Evolutionary conservation across 1,140 invertebrate genomes (phyloP), one percentile per base, ranked within the genome.

Genomic region (Drosophila kanapiae): DNA sequence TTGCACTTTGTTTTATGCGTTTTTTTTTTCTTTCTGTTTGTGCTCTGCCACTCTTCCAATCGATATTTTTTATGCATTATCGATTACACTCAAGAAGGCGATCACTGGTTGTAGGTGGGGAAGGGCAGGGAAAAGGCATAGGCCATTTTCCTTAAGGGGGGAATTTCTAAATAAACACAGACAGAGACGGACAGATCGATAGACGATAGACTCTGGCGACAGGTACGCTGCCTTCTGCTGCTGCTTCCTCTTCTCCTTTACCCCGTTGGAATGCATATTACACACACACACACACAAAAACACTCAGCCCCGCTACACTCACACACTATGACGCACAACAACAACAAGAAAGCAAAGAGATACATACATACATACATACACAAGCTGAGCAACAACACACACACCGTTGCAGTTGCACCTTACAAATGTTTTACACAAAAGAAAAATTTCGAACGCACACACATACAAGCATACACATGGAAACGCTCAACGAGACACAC

Each of bases 231-330:
- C 54, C 16, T 11, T 9, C 16, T 18, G 42, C 42, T 45, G 37
- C 49, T 40, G 42, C 43, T 60, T 54, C 62, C 53, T 78, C 71
- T 76, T 70, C 53, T 40, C 61, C 63, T 80, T 84, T 84, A 90
- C 86, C 85, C 85, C 85, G 85, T 90, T 90, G 81, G 85, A 90
- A 90, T 90, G 86, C 85, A 90, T 81, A 88, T 84, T 84, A 88
- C 80, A 86, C 69, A 70, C 57, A 56, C 47, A 77, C 53, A 81
- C 4, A 40, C 47, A 77, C 53, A 81, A 4, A 40, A 6, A n/a
- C 38, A 40, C 14, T 40, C 14, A n/a, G 14, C 38, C 38, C 38
- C 38, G 14, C 38, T n/a, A 40, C 38, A n/a, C 38, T n/a, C 31
- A 7, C 5, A 86, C 78, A 82, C 65, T 59, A 75, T 75, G 72